phyloP scores from a whole-genome alignment of 2,113 vertebrate genomes.

The Oxyruncus cristatus region DNA sequence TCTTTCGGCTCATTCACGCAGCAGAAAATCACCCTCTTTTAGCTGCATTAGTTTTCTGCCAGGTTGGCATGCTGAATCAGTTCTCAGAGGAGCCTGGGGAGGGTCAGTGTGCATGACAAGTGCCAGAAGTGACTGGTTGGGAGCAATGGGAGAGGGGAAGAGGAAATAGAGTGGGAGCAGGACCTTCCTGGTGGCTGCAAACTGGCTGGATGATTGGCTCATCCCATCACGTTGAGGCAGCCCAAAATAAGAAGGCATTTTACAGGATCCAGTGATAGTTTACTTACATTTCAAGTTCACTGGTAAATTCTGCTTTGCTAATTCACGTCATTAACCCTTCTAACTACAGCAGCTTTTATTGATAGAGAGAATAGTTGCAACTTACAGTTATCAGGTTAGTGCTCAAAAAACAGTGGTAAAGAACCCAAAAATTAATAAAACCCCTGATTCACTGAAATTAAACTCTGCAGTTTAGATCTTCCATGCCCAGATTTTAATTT shows the following conservation, averaged over 20 bases:
- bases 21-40: background rate
- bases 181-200: background rate
- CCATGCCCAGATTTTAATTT: background rate
- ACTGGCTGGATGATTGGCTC: background rate
- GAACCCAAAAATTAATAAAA: background rate
- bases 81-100: background rate
- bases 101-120: background rate
- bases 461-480: background rate
- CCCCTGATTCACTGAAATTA: background rate
- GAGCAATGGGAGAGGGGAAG: background rate
- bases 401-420: background rate
- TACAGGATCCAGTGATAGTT: background rate
- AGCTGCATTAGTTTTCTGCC: slow-evolving; percentile 10
- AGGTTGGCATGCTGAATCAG: background rate
- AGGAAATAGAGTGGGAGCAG: background rate
- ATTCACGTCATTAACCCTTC: background rate
- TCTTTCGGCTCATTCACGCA: slow-evolving; percentile 28
- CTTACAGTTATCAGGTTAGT: background rate
- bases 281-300: background rate
- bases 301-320: background rate
- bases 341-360: background rate
- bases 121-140: background rate
- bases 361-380: background rate
- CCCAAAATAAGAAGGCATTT: background rate
- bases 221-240: background rate